These are phyloP conservation scores for Aphidius ervi DNA, from an alignment of 1,140 invertebrate genomes.

Conservation along the genomic window DNA sequence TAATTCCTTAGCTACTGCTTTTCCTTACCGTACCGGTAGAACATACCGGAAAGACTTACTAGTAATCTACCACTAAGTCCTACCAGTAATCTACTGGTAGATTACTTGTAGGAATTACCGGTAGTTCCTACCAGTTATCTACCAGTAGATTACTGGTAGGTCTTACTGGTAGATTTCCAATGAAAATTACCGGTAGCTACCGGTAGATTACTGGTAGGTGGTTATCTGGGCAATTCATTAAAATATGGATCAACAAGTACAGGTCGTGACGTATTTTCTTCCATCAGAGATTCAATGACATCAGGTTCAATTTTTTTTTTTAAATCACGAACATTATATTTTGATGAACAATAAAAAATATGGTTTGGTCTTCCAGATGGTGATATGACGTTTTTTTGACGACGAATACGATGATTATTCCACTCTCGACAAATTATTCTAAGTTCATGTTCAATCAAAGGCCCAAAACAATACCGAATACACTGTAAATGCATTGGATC, in stretches of 20 bases:
- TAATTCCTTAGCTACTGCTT: too few species aligned
- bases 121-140: too few species aligned
- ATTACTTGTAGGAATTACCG: too few species aligned
- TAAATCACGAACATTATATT: slow-evolving; percentile 11
- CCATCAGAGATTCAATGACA: slow-evolving; percentile 11
- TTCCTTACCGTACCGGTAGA: too few species aligned
- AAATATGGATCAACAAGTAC: background rate
- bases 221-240: background rate
- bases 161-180: too few species aligned
- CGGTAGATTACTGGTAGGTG: too few species aligned
- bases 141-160: too few species aligned
- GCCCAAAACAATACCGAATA: slow-evolving; percentile 22
- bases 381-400: slow-evolving; percentile 17
- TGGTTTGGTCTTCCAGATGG: slow-evolving; percentile 21
- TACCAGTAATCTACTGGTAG: too few species aligned
- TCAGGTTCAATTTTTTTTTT: slow-evolving; percentile 4
- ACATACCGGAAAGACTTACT: too few species aligned
- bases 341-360: slow-evolving; percentile 20
- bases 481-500: slow-evolving; percentile 20
- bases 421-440: slow-evolving; percentile 15
- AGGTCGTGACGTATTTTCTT: background rate
- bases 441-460: slow-evolving; percentile 18
- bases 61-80: too few species aligned
- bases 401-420: slow-evolving; percentile 21
- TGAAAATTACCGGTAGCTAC: too few species aligned